Evolutionary conservation across 2,113 vertebrate genomes (phyloP).

Genomic region (Ascaphus truei): DNA sequence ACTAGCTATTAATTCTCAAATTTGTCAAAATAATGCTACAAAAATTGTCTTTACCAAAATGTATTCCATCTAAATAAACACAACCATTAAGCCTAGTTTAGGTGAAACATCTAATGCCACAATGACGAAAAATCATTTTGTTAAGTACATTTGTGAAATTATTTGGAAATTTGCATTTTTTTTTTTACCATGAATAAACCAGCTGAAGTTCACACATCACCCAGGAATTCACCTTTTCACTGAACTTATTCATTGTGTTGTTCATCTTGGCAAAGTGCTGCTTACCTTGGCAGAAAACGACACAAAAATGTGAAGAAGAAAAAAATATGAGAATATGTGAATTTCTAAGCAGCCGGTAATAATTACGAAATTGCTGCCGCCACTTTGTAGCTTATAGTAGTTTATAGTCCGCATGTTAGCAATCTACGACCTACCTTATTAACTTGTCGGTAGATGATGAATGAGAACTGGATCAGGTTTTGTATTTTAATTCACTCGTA

Average conservation of each 20-base stretch:
- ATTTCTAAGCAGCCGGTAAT: constrained; percentile 9
- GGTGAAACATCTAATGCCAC: too few relatives aligned
- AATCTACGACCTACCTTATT: constrained; percentile 12
- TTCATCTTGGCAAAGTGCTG: constrained; percentile 2
- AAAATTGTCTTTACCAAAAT: too few relatives aligned
- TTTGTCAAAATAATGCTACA: too few relatives aligned
- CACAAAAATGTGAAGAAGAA: too few relatives aligned
- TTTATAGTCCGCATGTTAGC: constrained; percentile 5
- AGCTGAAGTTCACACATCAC: constrained; percentile 14
- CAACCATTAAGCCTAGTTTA: too few relatives aligned
- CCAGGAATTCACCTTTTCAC: constrained; percentile 14
- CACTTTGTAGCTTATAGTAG: constrained; percentile 1
- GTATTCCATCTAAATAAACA: too few relatives aligned
- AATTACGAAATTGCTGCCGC: constrained; percentile 7
- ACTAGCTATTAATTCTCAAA: too few relatives aligned
- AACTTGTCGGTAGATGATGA: constrained; percentile 16
- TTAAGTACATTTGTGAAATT: background rate
- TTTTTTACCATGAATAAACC: constrained; percentile 3
- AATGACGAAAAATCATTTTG: too few relatives aligned
- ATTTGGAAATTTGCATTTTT: background rate
- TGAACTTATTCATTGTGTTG: constrained; percentile 14
- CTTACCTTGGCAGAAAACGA: constrained; percentile 1
- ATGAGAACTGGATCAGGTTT: background rate
- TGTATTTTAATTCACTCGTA: background rate
- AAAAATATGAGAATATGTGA: constrained; percentile 15